phyloP scores from a whole-genome alignment of 2,113 vertebrate species.

The Hippocampus barbouri region DNA sequence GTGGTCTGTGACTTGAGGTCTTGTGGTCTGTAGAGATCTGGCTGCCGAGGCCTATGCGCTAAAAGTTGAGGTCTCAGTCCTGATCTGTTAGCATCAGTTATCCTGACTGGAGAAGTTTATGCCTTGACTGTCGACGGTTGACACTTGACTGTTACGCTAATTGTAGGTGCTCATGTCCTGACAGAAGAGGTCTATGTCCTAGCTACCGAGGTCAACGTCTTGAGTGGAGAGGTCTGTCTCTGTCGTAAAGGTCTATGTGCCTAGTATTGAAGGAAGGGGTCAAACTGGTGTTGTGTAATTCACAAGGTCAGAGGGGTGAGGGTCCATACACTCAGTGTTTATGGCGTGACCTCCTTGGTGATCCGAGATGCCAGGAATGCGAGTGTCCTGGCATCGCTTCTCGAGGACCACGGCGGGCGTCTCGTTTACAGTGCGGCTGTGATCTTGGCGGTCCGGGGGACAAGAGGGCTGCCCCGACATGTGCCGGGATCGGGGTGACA shows the following conservation, averaged over 20 bases:
- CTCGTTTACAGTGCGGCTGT: constrained; percentile 43
- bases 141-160: too few species aligned
- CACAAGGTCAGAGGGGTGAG: constrained; percentile 9
- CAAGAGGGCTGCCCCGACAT: not conserved
- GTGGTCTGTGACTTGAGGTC: not conserved
- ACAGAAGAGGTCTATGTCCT: not conserved
- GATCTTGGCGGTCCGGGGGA: constrained; percentile 27
- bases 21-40: not conserved
- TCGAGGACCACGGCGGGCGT: constrained; percentile 32
- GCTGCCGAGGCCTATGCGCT: not conserved
- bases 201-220: not conserved
- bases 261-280: constrained; percentile 10
- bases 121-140: too few species aligned
- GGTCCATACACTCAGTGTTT: not conserved
- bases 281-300: constrained; percentile 23
- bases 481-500: constrained; percentile 23
- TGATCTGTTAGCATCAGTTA: too few species aligned
- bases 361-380: constrained; percentile 40
- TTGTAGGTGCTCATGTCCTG: too few species aligned
- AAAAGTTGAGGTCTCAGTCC: too few species aligned
- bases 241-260: not conserved
- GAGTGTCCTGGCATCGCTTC: constrained; percentile 7
- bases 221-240: not conserved
- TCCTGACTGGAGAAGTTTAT: too few species aligned
- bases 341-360: constrained; percentile 31